Percentiles rank a stretch among this genome's conserved stretches.
Conservation (phyloP, 2,888 invertebrate species). For the Drosophila rellima region DNA sequence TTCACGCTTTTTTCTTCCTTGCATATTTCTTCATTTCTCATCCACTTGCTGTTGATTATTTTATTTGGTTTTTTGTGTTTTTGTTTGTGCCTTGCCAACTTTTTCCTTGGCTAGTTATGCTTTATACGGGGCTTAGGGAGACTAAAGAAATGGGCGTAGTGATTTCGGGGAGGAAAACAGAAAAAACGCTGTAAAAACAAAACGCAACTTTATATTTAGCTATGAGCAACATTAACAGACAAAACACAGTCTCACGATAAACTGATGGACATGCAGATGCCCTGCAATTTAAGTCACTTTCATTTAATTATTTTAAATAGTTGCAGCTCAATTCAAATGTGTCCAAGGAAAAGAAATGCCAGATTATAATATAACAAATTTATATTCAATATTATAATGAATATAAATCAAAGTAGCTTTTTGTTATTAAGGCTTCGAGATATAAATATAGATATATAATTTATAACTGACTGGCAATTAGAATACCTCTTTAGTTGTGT, state of each 20-base stretch:
- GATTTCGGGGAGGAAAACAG: conserved; percentile 34
- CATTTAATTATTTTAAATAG: background rate
- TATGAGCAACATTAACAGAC: conserved; percentile 55
- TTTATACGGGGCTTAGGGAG: conserved; percentile 1
- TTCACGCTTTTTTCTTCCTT: conserved; percentile 21
- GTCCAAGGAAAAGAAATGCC: too few species aligned
- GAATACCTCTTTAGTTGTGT: too few species aligned
- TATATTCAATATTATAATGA: too few species aligned
- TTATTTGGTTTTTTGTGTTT: conserved; percentile 3
- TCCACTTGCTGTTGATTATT: conserved; percentile 13
- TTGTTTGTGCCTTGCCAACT: conserved; percentile 17
- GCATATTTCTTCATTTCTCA: conserved; percentile 1
- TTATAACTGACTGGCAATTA: too few species aligned
- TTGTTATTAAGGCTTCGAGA: too few species aligned
- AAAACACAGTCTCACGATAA: conserved; percentile 2
- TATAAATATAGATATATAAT: too few species aligned
- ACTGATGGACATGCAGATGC: conserved; percentile 6
- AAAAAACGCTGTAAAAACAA: conserved; percentile 78
- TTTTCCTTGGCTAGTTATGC: conserved; percentile 22
- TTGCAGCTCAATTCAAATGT: too few species aligned
- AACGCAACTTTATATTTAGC: conserved; percentile 72
- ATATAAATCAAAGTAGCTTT: too few species aligned
- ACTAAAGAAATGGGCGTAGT: background rate
- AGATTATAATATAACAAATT: too few species aligned
- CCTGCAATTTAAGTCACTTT: conserved; percentile 12